Conservation (phyloP, 2,797 vertebrate species). For the Antennarius maculatus region DNA sequence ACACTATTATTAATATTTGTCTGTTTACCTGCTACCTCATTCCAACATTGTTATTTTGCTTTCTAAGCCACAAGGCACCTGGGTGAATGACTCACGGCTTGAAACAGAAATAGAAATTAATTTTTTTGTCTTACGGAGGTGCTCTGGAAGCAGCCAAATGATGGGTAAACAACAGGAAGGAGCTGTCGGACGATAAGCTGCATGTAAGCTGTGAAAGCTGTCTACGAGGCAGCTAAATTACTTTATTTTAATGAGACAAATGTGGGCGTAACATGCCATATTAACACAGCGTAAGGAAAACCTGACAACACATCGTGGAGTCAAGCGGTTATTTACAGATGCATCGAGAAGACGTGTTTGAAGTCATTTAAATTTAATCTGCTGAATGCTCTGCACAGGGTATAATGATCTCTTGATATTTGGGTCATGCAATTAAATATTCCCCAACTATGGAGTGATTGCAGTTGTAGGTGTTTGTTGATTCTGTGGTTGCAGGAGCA, state of each 20-base stretch:
- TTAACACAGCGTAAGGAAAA: constrained; percentile 27
- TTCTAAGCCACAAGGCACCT: constrained; percentile 17
- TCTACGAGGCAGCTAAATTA: constrained; percentile 39
- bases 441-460: no score
- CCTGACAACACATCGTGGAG: no score
- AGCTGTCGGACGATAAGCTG: constrained; percentile 49
- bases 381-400: background rate
- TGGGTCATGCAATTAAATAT: background rate
- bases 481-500: no score
- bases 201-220: constrained; percentile 43
- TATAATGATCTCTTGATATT: background rate
- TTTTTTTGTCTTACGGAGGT: constrained; percentile 25
- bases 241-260: constrained; percentile 49
- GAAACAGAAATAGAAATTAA: constrained; percentile 38
- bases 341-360: no score
- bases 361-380: background rate
- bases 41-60: constrained; percentile 32
- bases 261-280: constrained; percentile 2
- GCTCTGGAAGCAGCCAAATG: constrained; percentile 10
- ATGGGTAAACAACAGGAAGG: constrained; percentile 47
- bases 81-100: constrained; percentile 7
- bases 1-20: no score
- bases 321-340: no score
- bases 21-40: background rate
- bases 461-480: no score